Evolutionary conservation across 2,888 invertebrate genomes (phyloP), one percentile per base, ranked within the genome.

Genomic region (Anorthoa munda): DNA sequence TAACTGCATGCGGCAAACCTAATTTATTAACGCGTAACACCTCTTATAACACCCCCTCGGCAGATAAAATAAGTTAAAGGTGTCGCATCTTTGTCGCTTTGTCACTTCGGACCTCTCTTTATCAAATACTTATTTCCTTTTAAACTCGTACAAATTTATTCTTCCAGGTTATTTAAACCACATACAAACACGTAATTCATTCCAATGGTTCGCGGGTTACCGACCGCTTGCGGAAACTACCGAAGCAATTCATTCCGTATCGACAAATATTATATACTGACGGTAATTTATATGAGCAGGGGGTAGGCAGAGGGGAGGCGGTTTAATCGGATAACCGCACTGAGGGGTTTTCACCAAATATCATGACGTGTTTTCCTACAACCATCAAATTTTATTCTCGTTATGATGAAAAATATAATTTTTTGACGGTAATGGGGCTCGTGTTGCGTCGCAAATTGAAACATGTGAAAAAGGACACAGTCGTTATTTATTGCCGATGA

Each of bases 211-310:
- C 13, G 68, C 21, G 55, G 48, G 23, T 7, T 26, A 13, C 61
- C 51, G 23, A 66, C 31, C 46, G 46, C 46, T 48, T 65, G 50
- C 53, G 58, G 51, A 53, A 79, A 83, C 60, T 72, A 51, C 23
- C 46, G 59, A 66, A 78, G 58, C 59, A 61, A 67, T 79, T 46
- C 51, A 55, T 60, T 67, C 65, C 50, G 21, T 53, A 63, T 73
- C 81, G 50, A 66, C 66, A 66, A 83, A 83, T 64, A 83, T 74
- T 59, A 83, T 80, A 80, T 39, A 59, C 46, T 46, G 13, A 18
- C 31, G 26, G 66, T 81, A 74, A 83, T 80, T 66, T 80, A 80
- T 83, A 82, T 66, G 68, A 65, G 13, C 64, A 23, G 64, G 21
- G 76, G 63, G 80, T 65, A 21, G 50, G 68, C 12, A 63, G 56